Evolutionary conservation across 1,140 invertebrate species (phyloP), one percentile per base, ranked within the genome.

Genomic region (Drosophila arawakana): DNA sequence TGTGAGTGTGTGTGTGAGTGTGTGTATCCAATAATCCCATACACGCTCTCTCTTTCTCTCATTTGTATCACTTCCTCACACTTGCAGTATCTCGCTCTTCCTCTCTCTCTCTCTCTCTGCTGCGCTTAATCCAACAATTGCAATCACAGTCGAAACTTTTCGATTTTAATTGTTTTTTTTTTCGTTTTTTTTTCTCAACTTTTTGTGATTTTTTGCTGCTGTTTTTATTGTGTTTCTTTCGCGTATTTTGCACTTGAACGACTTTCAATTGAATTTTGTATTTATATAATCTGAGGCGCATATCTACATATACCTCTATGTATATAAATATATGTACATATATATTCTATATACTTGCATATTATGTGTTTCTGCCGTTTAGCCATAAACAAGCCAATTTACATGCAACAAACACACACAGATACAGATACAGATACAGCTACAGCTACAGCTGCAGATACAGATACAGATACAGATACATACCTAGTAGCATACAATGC

Each of bases 241-340:
- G 67, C 67, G 49, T 52, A 84, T 78, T 81, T 78, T 85, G 78
- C 81, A 79, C 78, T 85, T 85, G 82, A 85, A 85, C 76, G 82
- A 85, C 78, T 85, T 85, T 85, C 78, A 85, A 86, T 85, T 85
- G 76, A 85, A 85, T 71, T 86, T 81, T 50, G 67, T 69, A 85
- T 86, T 86, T 85, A 86, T 86, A 80, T 57, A 85, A 85, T 75
- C 70, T 66, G 66, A 52, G 59, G 60, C 72, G 75, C 68, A 41
- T 72, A 49, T 58, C 67, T 69, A 73, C 55, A 44, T 25, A 43
- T 43, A 21, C 13, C 25, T 52, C 21, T 15, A 43, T 41, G 10
- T 50, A 30, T 49, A 52, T 2, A 47, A 9, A 37, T 30, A 25
- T 25, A 49, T 49, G 13, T 69, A 5, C 58, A 11, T 37, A 34